Conservation (phyloP, 2,888 invertebrate species). For the Trichopria drosophilae region DNA sequence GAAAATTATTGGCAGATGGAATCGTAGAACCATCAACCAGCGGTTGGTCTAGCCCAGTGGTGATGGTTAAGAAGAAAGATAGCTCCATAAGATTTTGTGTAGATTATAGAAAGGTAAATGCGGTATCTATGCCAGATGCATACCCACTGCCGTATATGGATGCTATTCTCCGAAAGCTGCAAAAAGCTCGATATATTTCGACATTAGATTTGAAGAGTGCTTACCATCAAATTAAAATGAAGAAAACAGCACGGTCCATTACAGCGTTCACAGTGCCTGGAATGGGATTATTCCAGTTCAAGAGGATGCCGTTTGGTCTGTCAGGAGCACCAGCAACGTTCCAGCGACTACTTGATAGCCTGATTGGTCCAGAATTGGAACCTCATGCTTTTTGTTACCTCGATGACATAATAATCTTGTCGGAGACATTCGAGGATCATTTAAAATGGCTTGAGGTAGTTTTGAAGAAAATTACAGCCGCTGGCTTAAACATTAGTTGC, state of each 20-base stretch:
- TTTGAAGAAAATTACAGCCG: slow-evolving; percentile 10
- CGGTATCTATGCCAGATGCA: slow-evolving; percentile 36
- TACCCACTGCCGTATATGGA: slow-evolving; percentile 32
- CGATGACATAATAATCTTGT: slow-evolving; percentile 33
- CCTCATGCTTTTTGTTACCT: slow-evolving; percentile 29
- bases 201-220: slow-evolving; percentile 34
- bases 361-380: slow-evolving; percentile 37
- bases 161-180: slow-evolving; percentile 40
- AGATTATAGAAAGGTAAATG: slow-evolving; percentile 38
- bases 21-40: slow-evolving; percentile 6
- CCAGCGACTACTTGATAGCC: slow-evolving; percentile 31
- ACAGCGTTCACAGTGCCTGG: slow-evolving; percentile 38
- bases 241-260: slow-evolving; percentile 20
- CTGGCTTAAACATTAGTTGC: slow-evolving; percentile 23
- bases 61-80: slow-evolving; percentile 7
- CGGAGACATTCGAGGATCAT: slow-evolving; percentile 33
- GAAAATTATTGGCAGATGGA: not conserved
- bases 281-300: slow-evolving; percentile 36
- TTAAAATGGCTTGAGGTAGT: slow-evolving; percentile 12
- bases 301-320: slow-evolving; percentile 26
- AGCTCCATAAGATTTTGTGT: slow-evolving; percentile 5
- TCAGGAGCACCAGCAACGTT: slow-evolving; percentile 34
- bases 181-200: slow-evolving; percentile 35
- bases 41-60: slow-evolving; percentile 10
- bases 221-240: slow-evolving; percentile 33